Base-by-base conservation (phyloP, 1,140 invertebrate genomes). In the Nasonia vitripennis region DNA sequence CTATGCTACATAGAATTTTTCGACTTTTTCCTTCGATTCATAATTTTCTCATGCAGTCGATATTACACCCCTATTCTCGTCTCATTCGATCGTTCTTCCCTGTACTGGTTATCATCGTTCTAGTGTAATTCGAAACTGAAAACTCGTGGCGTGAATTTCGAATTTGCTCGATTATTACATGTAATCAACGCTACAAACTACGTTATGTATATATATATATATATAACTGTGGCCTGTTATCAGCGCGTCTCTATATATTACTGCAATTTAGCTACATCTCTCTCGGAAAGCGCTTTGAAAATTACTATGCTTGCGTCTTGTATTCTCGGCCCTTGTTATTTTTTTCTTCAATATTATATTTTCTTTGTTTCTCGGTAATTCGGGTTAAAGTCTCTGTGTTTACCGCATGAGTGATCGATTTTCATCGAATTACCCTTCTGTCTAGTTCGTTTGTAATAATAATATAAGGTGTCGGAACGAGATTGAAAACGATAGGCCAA, bases 1-100 rank as follows among this genome's bases (percentile, higher is more conserved):
- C 91, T 93, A 92, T 92, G 89, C 89, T 92, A 91, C 87, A 87
- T 88, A 87, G 88, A 86, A 91, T 89, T 89, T 88, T 83, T 87
- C 88, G 86, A 67, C 55, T 83, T n/a, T 73, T 68, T 78, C 27
- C 75, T 23, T 62, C n/a, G n/a, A 71, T 17, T 81, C 34, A 4
- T 51, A 34, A 12, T 27, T 81, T 27, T 34, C 71, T 71, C 2
- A 23, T 7, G 9, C n/a, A 27, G 9, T 27, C 20, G 67, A 68
- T 68, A 23, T 27, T 67, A n/a, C 9, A 71, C 68, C 11, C 20
- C 12, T 71, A 27, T 27, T 31, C 68, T 12, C n/a, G 41, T 45
- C 34, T 37, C 55, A 62, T 62, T 62, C 55, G 55, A 20, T 62
- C 17, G 17, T 62, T 62, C 55, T 62, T 62, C 55, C 55, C 55